Percentiles rank a stretch among this genome's conserved stretches.
These are phyloP conservation scores for Macaria liturata DNA, from an alignment of 2,888 invertebrate genomes.

Conservation along the genomic window DNA sequence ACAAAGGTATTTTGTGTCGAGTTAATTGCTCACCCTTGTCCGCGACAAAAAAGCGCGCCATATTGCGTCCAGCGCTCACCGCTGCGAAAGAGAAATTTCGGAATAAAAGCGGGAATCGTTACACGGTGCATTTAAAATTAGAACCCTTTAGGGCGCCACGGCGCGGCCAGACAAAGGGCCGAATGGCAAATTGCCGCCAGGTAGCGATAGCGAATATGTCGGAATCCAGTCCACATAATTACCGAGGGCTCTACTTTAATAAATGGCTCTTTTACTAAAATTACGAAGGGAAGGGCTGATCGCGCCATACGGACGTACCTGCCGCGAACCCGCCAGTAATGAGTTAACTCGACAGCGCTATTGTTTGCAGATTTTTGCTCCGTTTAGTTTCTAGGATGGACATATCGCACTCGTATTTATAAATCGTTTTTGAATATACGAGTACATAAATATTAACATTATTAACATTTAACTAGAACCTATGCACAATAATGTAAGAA, in stretches of 20 bases:
- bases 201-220: conserved; percentile 82
- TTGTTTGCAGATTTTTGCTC: conserved; percentile 52
- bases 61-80: conserved; percentile 82
- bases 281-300: conserved; percentile 77
- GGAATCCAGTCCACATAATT: conserved; percentile 77
- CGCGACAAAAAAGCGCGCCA: conserved; percentile 66
- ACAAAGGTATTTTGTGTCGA: conserved; percentile 67
- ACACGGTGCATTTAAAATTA: conserved; percentile 81
- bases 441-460: no score
- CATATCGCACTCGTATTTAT: no score
- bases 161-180: conserved; percentile 81
- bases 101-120: conserved; percentile 78
- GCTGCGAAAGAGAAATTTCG: conserved; percentile 81
- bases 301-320: conserved; percentile 82
- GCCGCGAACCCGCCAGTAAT: conserved; percentile 71
- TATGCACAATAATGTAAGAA: no score
- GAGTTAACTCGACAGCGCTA: conserved; percentile 63
- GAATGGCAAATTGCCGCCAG: conserved; percentile 82
- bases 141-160: conserved; percentile 83
- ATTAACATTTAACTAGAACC: no score
- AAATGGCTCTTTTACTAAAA: conserved; percentile 80
- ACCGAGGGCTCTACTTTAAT: conserved; percentile 79
- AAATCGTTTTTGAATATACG: no score
- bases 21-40: conserved; percentile 78
- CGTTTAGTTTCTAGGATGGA: background rate